Evolutionary conservation across 2,113 vertebrate genomes (phyloP), one percentile per base, ranked within the genome.

Genomic region (Eulemur macaco): DNA sequence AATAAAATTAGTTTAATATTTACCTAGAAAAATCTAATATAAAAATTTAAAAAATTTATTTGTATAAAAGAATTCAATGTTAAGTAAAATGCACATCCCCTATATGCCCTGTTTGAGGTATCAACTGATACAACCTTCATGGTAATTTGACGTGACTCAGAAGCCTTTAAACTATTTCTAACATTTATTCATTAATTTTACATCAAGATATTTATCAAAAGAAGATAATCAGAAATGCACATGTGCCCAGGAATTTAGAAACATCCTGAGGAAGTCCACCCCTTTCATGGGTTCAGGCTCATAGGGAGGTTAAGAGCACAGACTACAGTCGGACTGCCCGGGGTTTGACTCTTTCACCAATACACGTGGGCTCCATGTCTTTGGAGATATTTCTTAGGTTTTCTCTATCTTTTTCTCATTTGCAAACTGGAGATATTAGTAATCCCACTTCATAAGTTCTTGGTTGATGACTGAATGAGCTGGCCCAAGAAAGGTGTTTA

Each of bases 1-100:
- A 92, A 82, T 14, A 85, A 94, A 91, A 91, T 54, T 54, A 71
- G 14, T 92, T 42, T 37, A 96, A 90, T 68, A 68, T 91, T 87
- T 95, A 77, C 10, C 12, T 81, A 50, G 15, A 96, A 88, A 82
- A 93, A 58, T 81, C 0, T 64, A 13, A 90, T n/a, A 0, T 29
- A 60, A 77, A 85, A 88, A 80, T 29, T 54, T 58, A 81, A 85
- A 80, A 34, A 5, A 52, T 39, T 4, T 45, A 60, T 82, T 78
- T 66, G 18, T 47, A 76, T 31, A 91, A 85, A 0, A 76, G 11
- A 77, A 83, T 3, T 4, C 20, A 58, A 9, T 58, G 37, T 12
- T n/a, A 87, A 82, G 27, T 56, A 11, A 96, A 95, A 96, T 73
- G 15, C 4, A 90, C 7, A 76, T 82, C 52, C 8, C 1, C 9